Conservation (phyloP, 2,888 invertebrate species). For the Bugulina stolonifera region DNA sequence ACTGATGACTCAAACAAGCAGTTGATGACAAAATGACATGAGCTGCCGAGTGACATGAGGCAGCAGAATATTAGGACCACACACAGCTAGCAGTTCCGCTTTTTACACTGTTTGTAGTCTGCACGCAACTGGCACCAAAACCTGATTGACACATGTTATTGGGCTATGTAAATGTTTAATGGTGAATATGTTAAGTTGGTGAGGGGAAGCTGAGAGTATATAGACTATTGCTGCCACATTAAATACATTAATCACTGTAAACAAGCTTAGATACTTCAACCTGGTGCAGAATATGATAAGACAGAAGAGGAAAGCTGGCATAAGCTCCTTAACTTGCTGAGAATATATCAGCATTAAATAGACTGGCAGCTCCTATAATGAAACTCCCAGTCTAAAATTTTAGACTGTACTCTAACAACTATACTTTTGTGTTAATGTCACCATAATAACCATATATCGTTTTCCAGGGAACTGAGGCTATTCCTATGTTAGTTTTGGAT, state of each 20-base stretch:
- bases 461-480: background rate
- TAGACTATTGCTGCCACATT: constrained; percentile 18
- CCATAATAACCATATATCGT: too few species aligned
- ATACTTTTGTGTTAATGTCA: background rate
- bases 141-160: background rate
- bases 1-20: background rate
- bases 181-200: background rate
- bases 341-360: too few species aligned
- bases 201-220: background rate
- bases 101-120: too few species aligned
- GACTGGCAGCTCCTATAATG: too few species aligned
- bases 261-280: constrained; percentile 9
- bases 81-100: too few species aligned
- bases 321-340: background rate
- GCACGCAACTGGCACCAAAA: background rate
- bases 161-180: background rate
- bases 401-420: background rate
- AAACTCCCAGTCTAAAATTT: too few species aligned
- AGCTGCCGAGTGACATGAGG: too few species aligned
- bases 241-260: constrained; percentile 20
- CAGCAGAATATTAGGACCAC: too few species aligned
- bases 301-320: background rate
- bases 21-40: too few species aligned
- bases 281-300: background rate
- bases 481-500: background rate